These are phyloP conservation scores for Ormyrus thymus DNA, from an alignment of 2,888 invertebrate genomes.

Conservation along the genomic window DNA sequence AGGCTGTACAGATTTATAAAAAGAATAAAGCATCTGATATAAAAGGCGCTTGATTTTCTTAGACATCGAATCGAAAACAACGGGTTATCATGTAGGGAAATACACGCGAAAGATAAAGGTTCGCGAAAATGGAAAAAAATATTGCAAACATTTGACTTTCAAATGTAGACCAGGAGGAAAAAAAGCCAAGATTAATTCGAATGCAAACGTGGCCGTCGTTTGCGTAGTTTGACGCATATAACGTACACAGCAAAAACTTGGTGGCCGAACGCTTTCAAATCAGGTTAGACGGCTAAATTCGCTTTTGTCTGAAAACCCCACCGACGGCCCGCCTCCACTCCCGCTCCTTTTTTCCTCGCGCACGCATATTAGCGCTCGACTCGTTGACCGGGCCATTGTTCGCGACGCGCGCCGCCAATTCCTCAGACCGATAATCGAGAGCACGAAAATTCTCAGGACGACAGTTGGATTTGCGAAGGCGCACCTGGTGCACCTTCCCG, in stretches of 20 bases:
- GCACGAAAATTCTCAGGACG: background rate
- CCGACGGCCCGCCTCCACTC: background rate
- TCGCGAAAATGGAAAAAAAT: slow-evolving; percentile 23
- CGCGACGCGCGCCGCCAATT: background rate
- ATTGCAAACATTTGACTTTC: slow-evolving; percentile 36
- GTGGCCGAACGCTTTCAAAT: background rate
- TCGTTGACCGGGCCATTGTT: slow-evolving; percentile 41
- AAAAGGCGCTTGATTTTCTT: background rate
- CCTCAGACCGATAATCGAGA: background rate
- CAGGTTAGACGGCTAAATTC: slow-evolving; percentile 53
- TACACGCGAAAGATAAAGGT: background rate
- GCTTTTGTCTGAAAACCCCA: slow-evolving; percentile 30
- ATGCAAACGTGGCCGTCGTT: slow-evolving; percentile 34
- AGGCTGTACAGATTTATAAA: too few species aligned
- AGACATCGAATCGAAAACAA: background rate
- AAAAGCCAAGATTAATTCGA: background rate
- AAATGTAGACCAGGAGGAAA: slow-evolving; percentile 17
- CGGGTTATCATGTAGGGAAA: background rate
- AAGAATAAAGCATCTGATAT: too few species aligned
- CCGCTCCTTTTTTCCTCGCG: too few species aligned
- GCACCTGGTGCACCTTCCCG: too few species aligned
- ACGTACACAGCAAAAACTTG: background rate
- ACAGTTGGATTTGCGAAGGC: slow-evolving; percentile 3
- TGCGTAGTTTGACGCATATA: slow-evolving; percentile 4
- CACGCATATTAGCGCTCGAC: background rate